Percentiles rank a stretch among this genome's conserved stretches.
Evolutionary conservation across 2,888 invertebrate genomes (phyloP).

Genomic region (Anthrax anthrax): DNA sequence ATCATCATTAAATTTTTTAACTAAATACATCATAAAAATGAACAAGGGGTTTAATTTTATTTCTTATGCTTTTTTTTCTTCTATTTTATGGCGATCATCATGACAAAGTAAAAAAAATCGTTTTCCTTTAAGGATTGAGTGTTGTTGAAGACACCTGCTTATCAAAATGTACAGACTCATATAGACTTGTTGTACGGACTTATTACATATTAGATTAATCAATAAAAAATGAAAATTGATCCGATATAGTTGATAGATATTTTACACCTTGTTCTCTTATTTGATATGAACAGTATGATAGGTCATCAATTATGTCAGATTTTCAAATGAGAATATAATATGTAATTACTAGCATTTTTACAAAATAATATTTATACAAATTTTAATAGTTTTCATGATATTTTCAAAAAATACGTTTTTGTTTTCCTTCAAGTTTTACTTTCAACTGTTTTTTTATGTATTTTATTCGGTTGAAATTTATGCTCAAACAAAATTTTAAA

Average conservation of each 20-base stretch:
- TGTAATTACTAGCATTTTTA: no score
- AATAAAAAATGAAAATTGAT: slow-evolving; percentile 2
- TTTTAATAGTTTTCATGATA: no score
- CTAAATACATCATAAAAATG: not conserved
- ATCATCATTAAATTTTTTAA: not conserved
- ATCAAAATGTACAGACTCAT: not conserved
- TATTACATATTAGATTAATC: not conserved
- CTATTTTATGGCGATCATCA: no score
- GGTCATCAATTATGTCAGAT: not conserved
- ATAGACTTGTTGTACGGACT: no score
- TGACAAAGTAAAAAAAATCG: no score
- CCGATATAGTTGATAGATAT: slow-evolving; percentile 5
- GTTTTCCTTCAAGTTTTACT: no score
- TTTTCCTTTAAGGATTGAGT: no score
- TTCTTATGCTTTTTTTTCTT: not conserved
- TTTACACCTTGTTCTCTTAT: slow-evolving; percentile 6
- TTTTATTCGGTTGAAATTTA: no score
- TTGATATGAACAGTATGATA: not conserved
- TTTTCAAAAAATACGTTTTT: no score
- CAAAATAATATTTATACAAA: no score
- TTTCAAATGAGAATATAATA: not conserved
- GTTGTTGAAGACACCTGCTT: not conserved
- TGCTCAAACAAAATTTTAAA: no score
- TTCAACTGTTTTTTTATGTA: no score
- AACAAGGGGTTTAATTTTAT: not conserved